Conservation (phyloP, 1,140 invertebrate species). For the Uloborus diversus region DNA sequence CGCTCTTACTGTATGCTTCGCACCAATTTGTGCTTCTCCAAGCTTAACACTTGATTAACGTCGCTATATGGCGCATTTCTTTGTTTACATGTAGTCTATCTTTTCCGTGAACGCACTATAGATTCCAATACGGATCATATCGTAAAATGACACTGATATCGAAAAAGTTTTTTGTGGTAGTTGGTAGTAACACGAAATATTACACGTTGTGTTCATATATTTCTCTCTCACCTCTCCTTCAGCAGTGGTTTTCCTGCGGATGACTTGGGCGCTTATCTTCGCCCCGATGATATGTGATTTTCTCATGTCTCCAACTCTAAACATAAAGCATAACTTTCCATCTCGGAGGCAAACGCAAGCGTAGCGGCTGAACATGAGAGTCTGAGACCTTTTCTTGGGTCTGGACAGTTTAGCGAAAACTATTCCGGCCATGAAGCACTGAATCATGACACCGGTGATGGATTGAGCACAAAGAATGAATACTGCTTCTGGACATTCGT, state of each 20-base stretch:
- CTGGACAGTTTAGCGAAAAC: conserved; percentile 96
- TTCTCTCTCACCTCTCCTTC: conserved; percentile 69
- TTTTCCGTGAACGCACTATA: no score
- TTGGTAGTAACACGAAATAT: no score
- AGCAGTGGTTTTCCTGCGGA: conserved; percentile 67
- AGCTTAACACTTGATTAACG: no score
- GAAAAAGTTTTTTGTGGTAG: no score
- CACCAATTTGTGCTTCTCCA: no score
- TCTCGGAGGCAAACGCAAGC: conserved; percentile 88
- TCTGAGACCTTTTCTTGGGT: conserved; percentile 95
- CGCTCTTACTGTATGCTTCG: no score
- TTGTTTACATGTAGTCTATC: no score
- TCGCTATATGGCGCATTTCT: no score
- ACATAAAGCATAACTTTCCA: conserved; percentile 90
- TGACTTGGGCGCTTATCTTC: conserved; percentile 87
- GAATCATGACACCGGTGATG: conserved; percentile 92
- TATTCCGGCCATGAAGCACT: conserved; percentile 83
- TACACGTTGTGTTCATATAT: no score
- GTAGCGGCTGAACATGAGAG: conserved; percentile 90
- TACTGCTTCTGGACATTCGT: conserved; percentile 95
- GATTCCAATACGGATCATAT: no score
- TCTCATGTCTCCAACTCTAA: conserved; percentile 97
- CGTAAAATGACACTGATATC: no score
- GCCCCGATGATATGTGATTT: conserved; percentile 96
- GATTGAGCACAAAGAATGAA: conserved; percentile 98